phyloP scores from a whole-genome alignment of 2,113 vertebrate genomes.

The Motacilla alba region DNA sequence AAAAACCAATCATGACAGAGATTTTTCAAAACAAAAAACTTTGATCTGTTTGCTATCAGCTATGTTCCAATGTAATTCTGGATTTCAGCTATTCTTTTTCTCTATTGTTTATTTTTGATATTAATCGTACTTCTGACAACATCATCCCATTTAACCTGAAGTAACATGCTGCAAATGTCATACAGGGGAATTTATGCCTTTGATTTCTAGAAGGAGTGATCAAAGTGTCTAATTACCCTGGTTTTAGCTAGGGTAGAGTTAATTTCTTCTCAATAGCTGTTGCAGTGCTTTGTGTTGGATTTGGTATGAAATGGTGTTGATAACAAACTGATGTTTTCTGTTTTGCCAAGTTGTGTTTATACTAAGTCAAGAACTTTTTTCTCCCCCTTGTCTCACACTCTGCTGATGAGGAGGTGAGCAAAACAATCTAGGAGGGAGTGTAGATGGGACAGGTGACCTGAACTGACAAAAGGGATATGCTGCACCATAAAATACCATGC shows the following conservation, averaged over 20 bases:
- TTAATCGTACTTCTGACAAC: not conserved
- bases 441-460: not conserved
- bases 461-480: not conserved
- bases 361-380: not conserved
- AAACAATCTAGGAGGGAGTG: not conserved
- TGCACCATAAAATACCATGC: not conserved
- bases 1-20: not conserved
- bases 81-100: not conserved
- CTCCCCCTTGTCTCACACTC: not conserved
- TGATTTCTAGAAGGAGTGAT: not conserved
- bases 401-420: not conserved
- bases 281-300: not conserved
- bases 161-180: not conserved
- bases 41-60: not conserved
- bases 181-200: not conserved
- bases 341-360: not conserved
- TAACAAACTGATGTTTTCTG: not conserved
- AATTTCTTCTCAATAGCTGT: not conserved
- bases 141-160: not conserved
- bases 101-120: not conserved
- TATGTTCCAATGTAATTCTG: not conserved
- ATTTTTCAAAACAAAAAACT: not conserved
- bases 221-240: not conserved
- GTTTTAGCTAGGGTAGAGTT: not conserved
- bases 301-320: not conserved